Base-by-base conservation (phyloP, 92 coral and sea anemone species). In the Porites lobata region DNA sequence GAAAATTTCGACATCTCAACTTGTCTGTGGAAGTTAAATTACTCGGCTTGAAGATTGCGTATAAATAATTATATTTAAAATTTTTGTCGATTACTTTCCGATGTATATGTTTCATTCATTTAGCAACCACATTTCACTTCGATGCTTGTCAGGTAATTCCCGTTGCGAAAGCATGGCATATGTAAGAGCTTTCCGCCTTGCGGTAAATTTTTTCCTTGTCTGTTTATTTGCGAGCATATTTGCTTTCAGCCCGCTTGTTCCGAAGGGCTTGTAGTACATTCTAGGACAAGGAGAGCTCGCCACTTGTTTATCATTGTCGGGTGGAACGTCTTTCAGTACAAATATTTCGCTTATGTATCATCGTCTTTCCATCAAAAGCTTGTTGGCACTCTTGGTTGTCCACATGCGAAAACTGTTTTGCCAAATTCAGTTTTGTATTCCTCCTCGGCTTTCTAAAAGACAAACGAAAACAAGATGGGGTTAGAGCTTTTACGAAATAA, bases 361-460 rank as follows among this genome's bases (percentile, higher is more conserved):
- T 68, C 32, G 79, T 2, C 75, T 63, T 51, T 50, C 80, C 32
- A 63, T 84, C 87, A 84, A 75, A 84, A 84, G 14, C 73, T 58
- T 15, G 87, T 63, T 0, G 87, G 64, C 38, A 86, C 88, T 83
- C 96, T 81, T 65, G 84, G 93, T 72, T 93, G 96, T 72, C 91
- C 90, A 72, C 85, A 93, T 9, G 93, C 70, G 78, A 90, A 93
- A 22, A 93, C 90, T 52, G 93, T 86, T 81, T 93, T 93, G 61
- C 80, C 83, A 80, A 80, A 93, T 79, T 93, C 96, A 18, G 80
- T 83, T 74, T 92, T 92, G 61, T 79, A 92, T 29, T 89, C 95
- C 59, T 84, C 91, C 74, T 90, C 96, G 57, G 91, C 20, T 73
- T 93, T 93, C 96, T 93, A 83, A 50, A 6, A 68, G 63, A 62